Conservation (phyloP, 2,888 invertebrate species). For the Mesoligia furuncula region DNA sequence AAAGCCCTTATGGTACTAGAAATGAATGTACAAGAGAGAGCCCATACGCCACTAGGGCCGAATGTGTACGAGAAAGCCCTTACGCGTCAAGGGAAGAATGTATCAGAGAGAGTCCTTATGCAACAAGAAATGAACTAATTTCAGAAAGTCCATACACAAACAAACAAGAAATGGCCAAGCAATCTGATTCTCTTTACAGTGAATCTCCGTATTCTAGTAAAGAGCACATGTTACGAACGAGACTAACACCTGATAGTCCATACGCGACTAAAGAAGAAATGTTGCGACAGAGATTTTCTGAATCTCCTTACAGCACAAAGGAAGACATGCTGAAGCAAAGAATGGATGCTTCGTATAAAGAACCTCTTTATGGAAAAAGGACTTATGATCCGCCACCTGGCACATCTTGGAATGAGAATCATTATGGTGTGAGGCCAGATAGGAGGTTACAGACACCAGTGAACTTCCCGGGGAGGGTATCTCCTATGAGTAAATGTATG, state of each 20-base stretch:
- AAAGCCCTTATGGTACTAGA: conserved; percentile 67
- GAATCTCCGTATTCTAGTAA: conserved; percentile 88
- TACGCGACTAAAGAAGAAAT: conserved; percentile 89
- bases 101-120: conserved; percentile 69
- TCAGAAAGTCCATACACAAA: conserved; percentile 77
- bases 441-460: conserved; percentile 85
- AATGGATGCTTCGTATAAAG: conserved; percentile 82
- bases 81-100: conserved; percentile 71
- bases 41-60: conserved; percentile 68
- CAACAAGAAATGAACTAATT: conserved; percentile 70
- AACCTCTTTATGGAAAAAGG: conserved; percentile 84
- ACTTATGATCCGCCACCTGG: conserved; percentile 87
- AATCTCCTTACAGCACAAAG: conserved; percentile 88
- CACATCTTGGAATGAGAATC: conserved; percentile 85
- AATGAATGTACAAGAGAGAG: conserved; percentile 73
- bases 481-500: conserved; percentile 87
- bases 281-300: conserved; percentile 87
- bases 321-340: conserved; percentile 88
- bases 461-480: conserved; percentile 81
- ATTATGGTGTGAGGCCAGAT: conserved; percentile 85
- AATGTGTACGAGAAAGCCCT: conserved; percentile 72
- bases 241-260: conserved; percentile 83
- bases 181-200: conserved; percentile 80
- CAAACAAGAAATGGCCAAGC: conserved; percentile 79
- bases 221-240: conserved; percentile 85